A percentile compares a stretch with the other conserved stretches of the same genome.
phyloP scores from a whole-genome alignment of 2,113 vertebrate species.

The Oryzias melastigma region DNA sequence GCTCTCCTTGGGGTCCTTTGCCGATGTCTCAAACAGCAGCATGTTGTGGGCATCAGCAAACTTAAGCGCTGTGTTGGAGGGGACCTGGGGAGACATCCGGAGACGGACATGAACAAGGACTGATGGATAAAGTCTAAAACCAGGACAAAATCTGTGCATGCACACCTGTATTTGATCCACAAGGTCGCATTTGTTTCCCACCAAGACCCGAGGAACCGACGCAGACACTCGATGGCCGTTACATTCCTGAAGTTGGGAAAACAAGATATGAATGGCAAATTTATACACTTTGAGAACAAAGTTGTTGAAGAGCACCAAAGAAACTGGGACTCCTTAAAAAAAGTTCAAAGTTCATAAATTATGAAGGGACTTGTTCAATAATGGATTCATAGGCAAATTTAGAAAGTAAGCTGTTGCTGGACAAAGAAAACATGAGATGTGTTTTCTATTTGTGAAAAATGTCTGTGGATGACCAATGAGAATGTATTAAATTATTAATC shows the following conservation, averaged over 20 bases:
- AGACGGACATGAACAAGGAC: neutral
- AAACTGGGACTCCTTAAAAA: no score
- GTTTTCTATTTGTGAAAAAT: no score
- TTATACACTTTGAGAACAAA: neutral
- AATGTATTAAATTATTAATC: no score
- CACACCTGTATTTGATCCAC: slow-evolving; percentile 87
- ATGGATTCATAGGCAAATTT: no score
- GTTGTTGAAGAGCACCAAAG: no score
- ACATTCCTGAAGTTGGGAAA: slow-evolving; percentile 85
- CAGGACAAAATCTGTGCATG: neutral
- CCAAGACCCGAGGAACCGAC: slow-evolving; percentile 91
- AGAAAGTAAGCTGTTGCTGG: no score
- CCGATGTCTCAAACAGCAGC: slow-evolving; percentile 96
- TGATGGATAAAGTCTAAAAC: neutral
- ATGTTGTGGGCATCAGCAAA: slow-evolving; percentile 96
- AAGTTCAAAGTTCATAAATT: no score
- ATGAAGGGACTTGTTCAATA: no score
- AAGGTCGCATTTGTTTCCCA: slow-evolving; percentile 98
- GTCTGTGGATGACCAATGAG: no score
- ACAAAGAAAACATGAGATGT: no score
- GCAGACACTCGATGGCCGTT: slow-evolving; percentile 90
- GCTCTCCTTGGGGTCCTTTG: slow-evolving; percentile 94
- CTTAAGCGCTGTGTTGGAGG: slow-evolving; percentile 91
- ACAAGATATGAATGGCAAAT: neutral
- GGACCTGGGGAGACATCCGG: slow-evolving; percentile 71